Conservation (phyloP, 2,888 invertebrate genomes). For the Baccha elongata region DNA sequence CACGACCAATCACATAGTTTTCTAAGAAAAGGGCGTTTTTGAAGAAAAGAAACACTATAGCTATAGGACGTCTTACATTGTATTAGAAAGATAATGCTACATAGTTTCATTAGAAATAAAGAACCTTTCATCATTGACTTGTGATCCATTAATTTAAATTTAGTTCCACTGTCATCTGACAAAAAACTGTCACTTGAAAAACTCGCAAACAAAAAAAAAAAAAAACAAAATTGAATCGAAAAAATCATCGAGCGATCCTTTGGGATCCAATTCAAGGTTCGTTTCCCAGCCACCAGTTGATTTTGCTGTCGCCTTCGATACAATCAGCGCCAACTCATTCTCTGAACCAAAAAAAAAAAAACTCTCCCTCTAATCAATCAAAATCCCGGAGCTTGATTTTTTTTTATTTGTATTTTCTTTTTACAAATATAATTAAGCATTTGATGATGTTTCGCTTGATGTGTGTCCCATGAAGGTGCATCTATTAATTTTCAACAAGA, state of each 20-base stretch:
- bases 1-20: constrained; percentile 20
- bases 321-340: constrained; percentile 61
- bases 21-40: constrained; percentile 47
- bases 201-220: constrained; percentile 3
- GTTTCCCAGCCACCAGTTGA: constrained; percentile 30
- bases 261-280: constrained; percentile 1
- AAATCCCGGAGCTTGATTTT: constrained; percentile 49
- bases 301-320: constrained; percentile 14
- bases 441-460: constrained; percentile 57
- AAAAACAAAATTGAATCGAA: constrained; percentile 26
- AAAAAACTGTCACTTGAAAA: constrained; percentile 61
- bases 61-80: too few species aligned
- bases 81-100: constrained; percentile 69
- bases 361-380: constrained; percentile 62
- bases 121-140: constrained; percentile 55
- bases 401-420: constrained; percentile 28
- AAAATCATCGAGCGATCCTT: constrained; percentile 51
- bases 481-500: constrained; percentile 65
- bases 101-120: constrained; percentile 37
- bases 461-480: constrained; percentile 54
- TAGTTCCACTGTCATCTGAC: constrained; percentile 71
- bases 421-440: constrained; percentile 65
- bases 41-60: constrained; percentile 11
- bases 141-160: constrained; percentile 72
- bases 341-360: constrained; percentile 8